Evolutionary conservation across 2,113 vertebrate genomes (phyloP).

Genomic region (Naja naja): DNA sequence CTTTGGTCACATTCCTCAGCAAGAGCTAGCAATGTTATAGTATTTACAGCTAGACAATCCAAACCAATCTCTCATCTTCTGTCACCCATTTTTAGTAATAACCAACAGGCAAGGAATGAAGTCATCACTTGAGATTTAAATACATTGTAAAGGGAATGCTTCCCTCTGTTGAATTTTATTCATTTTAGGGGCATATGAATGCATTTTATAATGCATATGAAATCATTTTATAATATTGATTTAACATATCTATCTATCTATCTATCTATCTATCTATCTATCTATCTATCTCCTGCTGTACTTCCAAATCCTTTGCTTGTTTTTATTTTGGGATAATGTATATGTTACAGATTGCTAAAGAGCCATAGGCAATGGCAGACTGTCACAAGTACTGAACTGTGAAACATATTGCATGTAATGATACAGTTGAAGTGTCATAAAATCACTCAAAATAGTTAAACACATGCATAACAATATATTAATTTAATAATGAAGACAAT

Average conservation of each 20-base stretch:
- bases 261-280: no score
- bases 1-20: neutral
- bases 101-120: neutral
- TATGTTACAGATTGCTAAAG: neutral
- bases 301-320: neutral
- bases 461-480: neutral
- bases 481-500: neutral
- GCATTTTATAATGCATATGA: neutral
- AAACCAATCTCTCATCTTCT: neutral
- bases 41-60: neutral
- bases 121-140: neutral
- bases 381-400: neutral
- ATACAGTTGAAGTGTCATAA: neutral
- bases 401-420: neutral
- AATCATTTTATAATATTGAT: neutral
- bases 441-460: neutral
- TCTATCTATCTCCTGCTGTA: neutral
- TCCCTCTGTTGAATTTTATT: neutral
- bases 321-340: neutral
- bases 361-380: neutral
- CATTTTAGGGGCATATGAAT: neutral
- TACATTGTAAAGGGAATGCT: neutral
- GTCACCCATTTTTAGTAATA: neutral
- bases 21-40: neutral
- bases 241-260: no score